Evolutionary conservation across 2,888 invertebrate species (phyloP).

Genomic region (Scelioninae gen. 2): DNA sequence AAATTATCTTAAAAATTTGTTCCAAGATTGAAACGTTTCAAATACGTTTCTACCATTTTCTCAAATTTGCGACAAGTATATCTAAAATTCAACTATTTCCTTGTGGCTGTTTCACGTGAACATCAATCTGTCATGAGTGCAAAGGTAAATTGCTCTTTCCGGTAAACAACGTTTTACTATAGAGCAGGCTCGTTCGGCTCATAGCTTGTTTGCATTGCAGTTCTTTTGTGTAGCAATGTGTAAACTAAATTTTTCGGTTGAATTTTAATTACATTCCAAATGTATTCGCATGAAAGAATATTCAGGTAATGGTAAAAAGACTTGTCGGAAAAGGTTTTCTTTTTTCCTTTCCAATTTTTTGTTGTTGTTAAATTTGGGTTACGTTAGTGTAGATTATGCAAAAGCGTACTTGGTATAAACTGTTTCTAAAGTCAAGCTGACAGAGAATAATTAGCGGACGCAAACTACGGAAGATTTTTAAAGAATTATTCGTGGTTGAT

Average conservation of each 20-base stretch:
- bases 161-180: conserved; percentile 27
- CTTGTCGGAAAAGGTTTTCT: conserved; percentile 3
- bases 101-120: too few species aligned
- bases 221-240: conserved; percentile 32
- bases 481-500: too few species aligned
- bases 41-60: too few species aligned
- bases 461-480: too few species aligned
- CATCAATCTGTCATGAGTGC: conserved; percentile 4
- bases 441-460: too few species aligned
- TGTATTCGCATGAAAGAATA: conserved; percentile 27
- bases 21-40: too few species aligned
- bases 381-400: conserved; percentile 5
- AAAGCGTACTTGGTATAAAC: background rate
- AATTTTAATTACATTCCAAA: conserved; percentile 41
- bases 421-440: background rate
- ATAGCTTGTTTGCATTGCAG: conserved; percentile 36
- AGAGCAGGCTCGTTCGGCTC: conserved; percentile 27
- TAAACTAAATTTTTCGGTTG: conserved; percentile 24
- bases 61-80: too few species aligned
- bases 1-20: too few species aligned
- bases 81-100: too few species aligned
- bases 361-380: background rate
- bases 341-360: conserved; percentile 8
- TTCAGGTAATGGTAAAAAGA: conserved; percentile 25
- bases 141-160: conserved; percentile 35